phyloP scores from a whole-genome alignment of 2,113 vertebrate genomes.

The Charadrius vociferus region DNA sequence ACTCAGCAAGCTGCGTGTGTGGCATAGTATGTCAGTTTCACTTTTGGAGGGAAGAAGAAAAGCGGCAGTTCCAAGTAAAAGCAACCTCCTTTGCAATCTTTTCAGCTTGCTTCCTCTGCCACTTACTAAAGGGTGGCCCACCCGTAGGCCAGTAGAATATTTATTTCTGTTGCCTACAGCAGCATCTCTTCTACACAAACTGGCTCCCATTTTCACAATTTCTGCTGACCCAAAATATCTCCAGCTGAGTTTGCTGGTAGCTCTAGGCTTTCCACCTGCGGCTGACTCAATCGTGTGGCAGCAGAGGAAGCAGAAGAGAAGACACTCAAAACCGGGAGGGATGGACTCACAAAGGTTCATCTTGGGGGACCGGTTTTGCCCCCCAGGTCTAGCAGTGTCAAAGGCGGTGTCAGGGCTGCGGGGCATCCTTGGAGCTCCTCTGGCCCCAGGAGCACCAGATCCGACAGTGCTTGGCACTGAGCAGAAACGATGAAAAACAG shows the following conservation, averaged over 20 bases:
- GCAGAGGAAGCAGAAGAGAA: not conserved
- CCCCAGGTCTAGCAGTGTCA: not conserved
- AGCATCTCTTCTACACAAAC: not conserved
- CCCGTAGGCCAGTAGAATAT: not conserved
- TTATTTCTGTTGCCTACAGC: not conserved
- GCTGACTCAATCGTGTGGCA: not conserved
- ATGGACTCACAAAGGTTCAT: not conserved
- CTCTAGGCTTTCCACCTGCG: not conserved
- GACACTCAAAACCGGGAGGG: not conserved
- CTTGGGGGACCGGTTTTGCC: not conserved
- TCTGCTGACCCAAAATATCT: not conserved
- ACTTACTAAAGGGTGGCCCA: not conserved
- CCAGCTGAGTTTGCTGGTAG: not conserved
- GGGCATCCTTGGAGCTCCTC: not conserved
- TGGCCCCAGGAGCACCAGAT: not conserved
- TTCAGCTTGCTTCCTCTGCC: not conserved
- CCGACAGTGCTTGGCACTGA: not conserved
- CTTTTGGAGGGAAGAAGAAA: not conserved
- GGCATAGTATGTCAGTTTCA: not conserved
- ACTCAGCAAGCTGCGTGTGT: not conserved
- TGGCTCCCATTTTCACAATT: not conserved
- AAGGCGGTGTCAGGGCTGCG: not conserved
- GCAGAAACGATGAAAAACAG: accelerated
- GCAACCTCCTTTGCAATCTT: not conserved
- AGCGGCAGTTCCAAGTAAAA: not conserved